Percentiles rank a stretch among this genome's conserved stretches.
These are phyloP conservation scores for Chloroceryle amazona DNA, from an alignment of 2,797 vertebrate genomes.

Conservation along the genomic window DNA sequence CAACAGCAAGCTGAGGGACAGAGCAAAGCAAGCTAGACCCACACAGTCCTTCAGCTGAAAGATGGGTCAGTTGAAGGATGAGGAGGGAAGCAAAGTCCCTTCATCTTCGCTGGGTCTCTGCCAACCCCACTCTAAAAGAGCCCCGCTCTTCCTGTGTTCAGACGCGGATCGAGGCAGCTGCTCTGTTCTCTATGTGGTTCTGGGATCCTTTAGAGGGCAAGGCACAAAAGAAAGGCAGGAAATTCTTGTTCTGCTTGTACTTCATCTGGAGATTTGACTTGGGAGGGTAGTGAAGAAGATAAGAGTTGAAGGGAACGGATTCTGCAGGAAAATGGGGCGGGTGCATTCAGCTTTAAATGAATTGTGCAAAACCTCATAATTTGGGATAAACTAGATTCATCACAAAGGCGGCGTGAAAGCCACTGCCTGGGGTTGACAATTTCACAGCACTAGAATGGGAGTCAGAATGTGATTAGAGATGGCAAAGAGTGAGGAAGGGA, in stretches of 20 bases:
- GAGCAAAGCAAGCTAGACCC: not conserved
- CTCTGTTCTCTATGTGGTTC: not conserved
- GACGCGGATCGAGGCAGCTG: not conserved
- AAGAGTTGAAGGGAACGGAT: not conserved
- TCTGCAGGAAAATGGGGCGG: not conserved
- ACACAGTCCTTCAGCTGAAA: not conserved
- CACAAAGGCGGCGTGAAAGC: not conserved
- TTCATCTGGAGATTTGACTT: not conserved
- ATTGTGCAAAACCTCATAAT: not conserved
- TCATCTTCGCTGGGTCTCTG: not conserved
- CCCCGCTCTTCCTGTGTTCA: not conserved
- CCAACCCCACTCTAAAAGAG: not conserved
- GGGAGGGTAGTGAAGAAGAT: not conserved
- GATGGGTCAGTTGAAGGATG: not conserved
- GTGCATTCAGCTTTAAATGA: not conserved
- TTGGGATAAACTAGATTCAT: slow-evolving; percentile 26
- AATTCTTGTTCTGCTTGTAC: slow-evolving; percentile 11
- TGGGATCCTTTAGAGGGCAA: not conserved
- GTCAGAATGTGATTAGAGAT: not conserved
- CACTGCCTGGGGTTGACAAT: slow-evolving; percentile 9
- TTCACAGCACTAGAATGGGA: not conserved
- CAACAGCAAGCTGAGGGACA: not conserved
- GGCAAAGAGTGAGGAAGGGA: not conserved
- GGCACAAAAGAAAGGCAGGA: not conserved
- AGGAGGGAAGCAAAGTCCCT: not conserved